Base-by-base conservation (phyloP, 2,113 vertebrate genomes). In the Otocyon megalotis region DNA sequence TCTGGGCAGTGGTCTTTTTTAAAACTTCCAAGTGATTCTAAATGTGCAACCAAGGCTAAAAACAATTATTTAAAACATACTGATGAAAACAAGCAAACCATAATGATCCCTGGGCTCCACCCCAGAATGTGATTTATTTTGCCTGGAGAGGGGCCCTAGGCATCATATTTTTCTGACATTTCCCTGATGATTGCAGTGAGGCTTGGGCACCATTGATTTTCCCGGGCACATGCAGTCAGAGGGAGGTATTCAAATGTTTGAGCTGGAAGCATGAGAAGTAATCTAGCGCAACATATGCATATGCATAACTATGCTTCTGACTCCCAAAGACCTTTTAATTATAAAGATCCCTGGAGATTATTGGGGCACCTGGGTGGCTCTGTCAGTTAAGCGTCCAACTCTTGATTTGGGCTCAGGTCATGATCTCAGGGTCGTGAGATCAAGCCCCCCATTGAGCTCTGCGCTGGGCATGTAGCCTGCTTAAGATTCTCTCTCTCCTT, bases 71-170 rank as follows among this genome's bases (percentile, higher is more conserved):
- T 79, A 62, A 93, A 96, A 91, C 65, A 92, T 53, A 50, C 28
- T 43, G 35, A 71, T 79, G 65, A 48, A 80, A 84, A 76, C 67
- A 65, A 89, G 35, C 11, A 88, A 84, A 32, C 80, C 48, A 5
- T 67, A 37, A 9, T 37, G 50, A 67, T 80, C 62, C 12, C 43
- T 56, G 82, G 83, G 60, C 71, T 85, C 30, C 53, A 28, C 74
- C 60, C 50, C n/a, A 94, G 50, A 88, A 63, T 32, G 79, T 58
- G 85, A 72, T 48, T 80, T 58, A 28, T 80, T 85, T 93, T 86
- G 81, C 81, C 71, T 65, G 43, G 22, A 62, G 80, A 86, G 54
- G 48, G 7, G 8, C 19, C 22, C 24, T 28, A 53, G 91, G 43
- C 50, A 56, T 53, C 80, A 32, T 60, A 19, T 63, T 74, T 67